Base-by-base conservation (phyloP, 1,140 invertebrate species). In the Trichomalopsis sarcophagae region DNA sequence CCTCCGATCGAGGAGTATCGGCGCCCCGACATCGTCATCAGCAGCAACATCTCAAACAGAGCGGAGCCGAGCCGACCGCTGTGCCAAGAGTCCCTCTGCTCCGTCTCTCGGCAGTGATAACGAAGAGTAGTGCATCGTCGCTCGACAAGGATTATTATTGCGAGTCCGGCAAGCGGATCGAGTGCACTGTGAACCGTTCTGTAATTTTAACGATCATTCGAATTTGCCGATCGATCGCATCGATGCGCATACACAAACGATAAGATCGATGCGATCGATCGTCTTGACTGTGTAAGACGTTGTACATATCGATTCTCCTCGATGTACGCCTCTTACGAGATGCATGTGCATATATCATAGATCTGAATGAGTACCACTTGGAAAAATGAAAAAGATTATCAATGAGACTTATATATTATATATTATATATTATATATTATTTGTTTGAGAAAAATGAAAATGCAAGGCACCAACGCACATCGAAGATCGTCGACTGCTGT, bases 251-350 rank as follows among this genome's bases (percentile, higher is more conserved):
- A 10, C 40, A 44, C 10, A 9, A 7, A 44, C 33, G 33, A 79
- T 68, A 66, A 55, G 36, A 80, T 36, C 62, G 55, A n/a, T 33
- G 21, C 71, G 40, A 74, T 76, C 73, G 44, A 66, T 68, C 23
- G 62, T 30, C 55, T n/a, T 36, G 74, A 50, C 23, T 50, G 14
- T 33, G 27, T 77, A 77, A 77, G 21, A 83, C 5, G 33, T 36
- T 83, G 30, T 83, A 68, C 74, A 44, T 83, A 83, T 82, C 68
- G 40, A 71, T 69, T 33, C 50, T 30, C 9, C 62, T 82, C 44
- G 47, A 55, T 62, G 55, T 62, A 50, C 66, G 23, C 36, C 55
- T 81, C 62, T 80, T 40, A 68, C 23, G 10, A 44, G n/a, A 69
- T 69, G 30, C 27, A 68, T 55, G 3, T 14, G 2, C 17, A 17